Evolutionary conservation across 2,113 vertebrate genomes (phyloP).

Genomic region (Aix galericulata): DNA sequence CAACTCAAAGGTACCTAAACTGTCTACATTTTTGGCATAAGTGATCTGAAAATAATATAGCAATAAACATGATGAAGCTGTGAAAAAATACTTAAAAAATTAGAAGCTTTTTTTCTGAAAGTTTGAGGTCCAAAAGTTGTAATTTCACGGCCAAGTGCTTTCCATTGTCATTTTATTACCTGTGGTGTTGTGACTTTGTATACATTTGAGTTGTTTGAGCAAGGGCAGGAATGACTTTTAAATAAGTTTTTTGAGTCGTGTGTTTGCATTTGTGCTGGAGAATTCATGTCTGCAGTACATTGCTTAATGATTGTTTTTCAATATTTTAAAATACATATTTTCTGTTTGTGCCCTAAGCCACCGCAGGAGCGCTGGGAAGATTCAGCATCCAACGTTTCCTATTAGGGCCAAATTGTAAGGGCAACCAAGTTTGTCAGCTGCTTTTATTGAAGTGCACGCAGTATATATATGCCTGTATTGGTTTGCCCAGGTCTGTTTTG

Average conservation of each 20-base stretch:
- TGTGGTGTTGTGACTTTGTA: not conserved
- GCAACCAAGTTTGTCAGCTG: conserved; percentile 37
- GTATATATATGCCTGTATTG: conserved; percentile 1
- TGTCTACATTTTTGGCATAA: conserved; percentile 82
- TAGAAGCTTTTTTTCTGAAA: conserved; percentile 72
- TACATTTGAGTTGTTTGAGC: conserved; percentile 34
- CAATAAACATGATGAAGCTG: conserved; percentile 80
- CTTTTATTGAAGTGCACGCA: conserved; percentile 13
- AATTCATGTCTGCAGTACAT: conserved; percentile 6
- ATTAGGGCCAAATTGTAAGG: conserved; percentile 44
- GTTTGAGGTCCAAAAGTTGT: conserved; percentile 68
- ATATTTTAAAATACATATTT: conserved; percentile 59
- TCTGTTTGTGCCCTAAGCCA: conserved; percentile 37
- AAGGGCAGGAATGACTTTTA: conserved; percentile 19
- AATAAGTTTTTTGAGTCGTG: conserved; percentile 62
- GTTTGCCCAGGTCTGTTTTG: conserved; percentile 65
- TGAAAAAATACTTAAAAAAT: conserved; percentile 74
- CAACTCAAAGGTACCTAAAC: conserved; percentile 86
- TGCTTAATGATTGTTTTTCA: conserved; percentile 35
- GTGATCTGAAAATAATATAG: conserved; percentile 82
- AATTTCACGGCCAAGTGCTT: conserved; percentile 6
- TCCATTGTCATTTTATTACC: conserved; percentile 44
- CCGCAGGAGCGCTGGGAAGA: not conserved
- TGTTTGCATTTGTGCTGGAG: conserved; percentile 9
- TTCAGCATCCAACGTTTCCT: conserved; percentile 18